Evolutionary conservation across 2,888 invertebrate genomes (phyloP), one percentile per base, ranked within the genome.

Genomic region (Amphipoea oculea): DNA sequence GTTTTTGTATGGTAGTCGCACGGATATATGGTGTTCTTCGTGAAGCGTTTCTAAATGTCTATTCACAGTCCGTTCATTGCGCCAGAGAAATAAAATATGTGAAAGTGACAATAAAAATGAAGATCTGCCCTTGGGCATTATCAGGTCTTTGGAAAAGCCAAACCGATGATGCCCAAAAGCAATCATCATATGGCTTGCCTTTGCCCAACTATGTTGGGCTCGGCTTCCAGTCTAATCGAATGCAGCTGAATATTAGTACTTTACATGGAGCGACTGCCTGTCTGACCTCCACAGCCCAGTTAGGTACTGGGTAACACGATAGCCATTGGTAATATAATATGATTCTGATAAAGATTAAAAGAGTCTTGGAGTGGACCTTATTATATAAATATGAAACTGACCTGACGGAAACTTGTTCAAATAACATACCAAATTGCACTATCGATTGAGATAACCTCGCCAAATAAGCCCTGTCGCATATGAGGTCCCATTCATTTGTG

Each of bases 361-460:
- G 23, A 71, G 23, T 54, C 36, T 17, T 45, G 45, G 11, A 45
- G 12, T 45, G 45, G 12, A 72, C 20, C 23, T 20, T 9, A 72
- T 29, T 23, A 73, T 51, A 7, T 42, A 4, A 42, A 54, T 57
- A 57, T 42, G 2, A 74, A 75, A 17, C 23, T 73, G 73, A 80
- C 81, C 73, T 81, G 63, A 69, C 80, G n/a, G 81, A 74, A 69
- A 80, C 4, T 29, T 80, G 67, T 74, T 81, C 63, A 90, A 97
- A 97, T 29, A 29, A n/a, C n/a, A n/a, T n/a, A n/a, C n/a, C n/a
- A n/a, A n/a, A n/a, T n/a, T n/a, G n/a, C n/a, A n/a, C n/a, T n/a
- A n/a, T n/a, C n/a, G n/a, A n/a, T n/a, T n/a, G n/a, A n/a, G n/a
- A n/a, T n/a, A n/a, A n/a, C n/a, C n/a, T n/a, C n/a, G n/a, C n/a